Evolutionary conservation across 2,113 vertebrate genomes (phyloP), one percentile per base, ranked within the genome.

Genomic region (Myrmecophaga tridactyla): DNA sequence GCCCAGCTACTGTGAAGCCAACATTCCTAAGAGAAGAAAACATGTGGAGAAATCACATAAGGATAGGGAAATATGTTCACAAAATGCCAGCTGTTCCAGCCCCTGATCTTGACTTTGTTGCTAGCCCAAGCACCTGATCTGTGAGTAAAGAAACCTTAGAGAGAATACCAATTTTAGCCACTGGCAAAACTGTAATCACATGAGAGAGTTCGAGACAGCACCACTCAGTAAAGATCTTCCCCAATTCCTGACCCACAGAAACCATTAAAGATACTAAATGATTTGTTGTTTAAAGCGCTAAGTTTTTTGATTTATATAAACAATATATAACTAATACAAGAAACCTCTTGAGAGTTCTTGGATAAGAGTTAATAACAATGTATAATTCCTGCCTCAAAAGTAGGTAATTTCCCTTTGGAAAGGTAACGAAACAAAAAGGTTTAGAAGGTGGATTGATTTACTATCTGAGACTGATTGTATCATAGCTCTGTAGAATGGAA

Each of bases 291-390:
- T 56, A 48, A 62, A 81, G n/a, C 41, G 3, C 41, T 67, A 63
- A 51, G 15, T 81, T 92, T 92, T 89, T 14, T 58, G 12, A 60
- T 92, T 84, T 94, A 39, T 88, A n/a, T 95, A 94, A 70, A 46
- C 4, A 72, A 92, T 20, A 83, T n/a, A 23, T 31, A 82, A 60
- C 43, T 51, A 89, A 75, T 86, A 48, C 46, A 53, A 27, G 3
- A 25, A 90, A 65, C 4, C 10, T 94, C 62, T 93, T 80, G 82
- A 63, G 80, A 87, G n/a, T 92, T 95, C 60, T 83, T 77, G 7
- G 15, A 21, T 78, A 72, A 83, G 48, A 27, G 46, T 87, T 78
- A 92, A 65, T 90, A 78, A 34, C 25, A 51, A 84, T 67, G 6
- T 76, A 4, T 10, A 63, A 41, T 93, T 93, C 41, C 18, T 93